phyloP scores from a whole-genome alignment of 2,888 invertebrate genomes.

The Oxytorus armatus region DNA sequence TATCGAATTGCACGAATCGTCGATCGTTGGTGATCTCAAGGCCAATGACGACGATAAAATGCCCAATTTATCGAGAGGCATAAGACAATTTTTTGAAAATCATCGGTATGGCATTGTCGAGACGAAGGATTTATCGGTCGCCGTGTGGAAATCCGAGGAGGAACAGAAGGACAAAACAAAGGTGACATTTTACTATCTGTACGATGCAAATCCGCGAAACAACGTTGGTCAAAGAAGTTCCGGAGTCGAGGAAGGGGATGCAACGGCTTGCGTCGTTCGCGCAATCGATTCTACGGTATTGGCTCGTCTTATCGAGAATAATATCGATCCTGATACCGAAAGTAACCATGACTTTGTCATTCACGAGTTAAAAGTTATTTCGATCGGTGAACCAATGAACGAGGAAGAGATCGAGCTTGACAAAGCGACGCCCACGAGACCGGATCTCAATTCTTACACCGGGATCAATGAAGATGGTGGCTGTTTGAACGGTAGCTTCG shows the following conservation, averaged over 20 bases:
- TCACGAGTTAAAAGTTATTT: conserved; percentile 74
- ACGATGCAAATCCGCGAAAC: conserved; percentile 83
- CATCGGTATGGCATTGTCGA: conserved; percentile 82
- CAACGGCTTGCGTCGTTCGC: conserved; percentile 82
- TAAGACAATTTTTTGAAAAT: conserved; percentile 82
- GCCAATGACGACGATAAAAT: conserved; percentile 74
- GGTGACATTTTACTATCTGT: conserved; percentile 83
- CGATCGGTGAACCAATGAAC: conserved; percentile 75
- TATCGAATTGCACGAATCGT: conserved; percentile 78
- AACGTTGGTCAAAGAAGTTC: conserved; percentile 41
- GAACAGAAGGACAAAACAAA: conserved; percentile 71
- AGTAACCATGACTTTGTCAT: conserved; percentile 74
- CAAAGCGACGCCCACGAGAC: conserved; percentile 77
- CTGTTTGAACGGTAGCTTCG: conserved; percentile 76
- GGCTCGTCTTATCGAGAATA: conserved; percentile 80
- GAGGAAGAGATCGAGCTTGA: conserved; percentile 79
- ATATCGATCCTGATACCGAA: conserved; percentile 77
- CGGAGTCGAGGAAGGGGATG: conserved; percentile 66
- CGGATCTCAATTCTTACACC: conserved; percentile 83
- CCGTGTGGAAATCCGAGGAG: conserved; percentile 84
- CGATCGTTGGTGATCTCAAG: conserved; percentile 80
- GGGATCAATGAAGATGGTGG: conserved; percentile 82
- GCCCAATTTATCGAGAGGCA: conserved; percentile 79
- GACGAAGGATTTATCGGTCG: conserved; percentile 80
- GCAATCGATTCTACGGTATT: conserved; percentile 79